Evolutionary conservation across 2,888 invertebrate species (phyloP), one percentile per base, ranked within the genome.

Genomic region (Drosophila hamatofila): DNA sequence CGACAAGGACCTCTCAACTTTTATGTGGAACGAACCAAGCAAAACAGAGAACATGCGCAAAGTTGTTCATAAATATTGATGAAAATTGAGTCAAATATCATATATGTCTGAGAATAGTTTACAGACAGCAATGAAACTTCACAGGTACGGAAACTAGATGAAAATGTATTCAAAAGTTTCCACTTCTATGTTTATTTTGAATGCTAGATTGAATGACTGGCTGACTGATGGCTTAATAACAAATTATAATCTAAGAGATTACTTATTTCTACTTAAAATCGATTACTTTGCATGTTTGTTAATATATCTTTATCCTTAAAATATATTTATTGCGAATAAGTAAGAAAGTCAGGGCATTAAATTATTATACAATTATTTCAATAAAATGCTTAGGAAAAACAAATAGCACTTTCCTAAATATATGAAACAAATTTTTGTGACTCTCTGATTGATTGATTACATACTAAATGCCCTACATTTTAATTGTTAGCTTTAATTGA

Each of bases 1-100:
- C 54, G 54, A 55, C 39, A 23, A 71, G 65, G 39, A 46, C 44
- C 52, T 52, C 30, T 23, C 27, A 30, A 75, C 60, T 68, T 65
- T 62, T 37, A n/a, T 27, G 48, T 48, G 14, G 25, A 27, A 49
- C 21, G 48, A 52, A 46, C 42, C 46, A 12, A 18, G 37, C 14
- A 41, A 25, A 41, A 27, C 59, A 48, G 23, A 54, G 18, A 18
- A 59, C 37, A 41, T 33, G 12, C 18, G 25, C 46, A 48, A 27
- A 35, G 25, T 48, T 16, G 2, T 12, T 23, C 4, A 18, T 51
- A 65, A 44, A 37, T 52, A 37, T 52, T 42, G 18, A 12, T 55
- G 23, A 23, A 44, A 44, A 23, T 11, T 9, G 44, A 44, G 23
- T 30, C 30, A 18, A 48, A 48, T 48, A 41, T 21, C 11, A 52